phyloP scores from a whole-genome alignment of 1,140 invertebrate genomes.

The Rhagoletis zephyria region DNA sequence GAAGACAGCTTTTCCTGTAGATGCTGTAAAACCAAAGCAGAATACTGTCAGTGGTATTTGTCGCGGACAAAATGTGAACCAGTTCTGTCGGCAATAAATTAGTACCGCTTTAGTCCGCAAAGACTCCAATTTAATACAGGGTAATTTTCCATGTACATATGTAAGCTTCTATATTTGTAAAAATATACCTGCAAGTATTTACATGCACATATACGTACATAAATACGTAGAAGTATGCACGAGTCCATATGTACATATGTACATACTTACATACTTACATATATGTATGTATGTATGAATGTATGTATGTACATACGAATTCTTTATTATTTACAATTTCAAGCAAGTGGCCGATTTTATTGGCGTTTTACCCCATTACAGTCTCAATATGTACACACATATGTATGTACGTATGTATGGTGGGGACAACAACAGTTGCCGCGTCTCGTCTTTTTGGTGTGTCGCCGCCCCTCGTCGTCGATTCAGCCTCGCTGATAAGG shows the following conservation, averaged over 20 bases:
- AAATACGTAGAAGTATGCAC: not conserved
- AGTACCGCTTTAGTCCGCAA: no score
- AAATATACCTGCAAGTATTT: no score
- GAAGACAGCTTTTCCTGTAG: no score
- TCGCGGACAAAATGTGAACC: no score
- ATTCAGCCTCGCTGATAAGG: slow-evolving; percentile 29
- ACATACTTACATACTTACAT: not conserved
- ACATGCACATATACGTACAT: not conserved
- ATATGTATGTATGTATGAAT: not conserved
- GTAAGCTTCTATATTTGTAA: no score
- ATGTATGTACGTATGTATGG: not conserved
- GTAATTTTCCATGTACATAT: no score
- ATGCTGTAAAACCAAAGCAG: no score
- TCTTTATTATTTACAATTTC: not conserved
- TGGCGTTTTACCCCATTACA: no score
- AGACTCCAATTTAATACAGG: no score
- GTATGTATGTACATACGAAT: not conserved
- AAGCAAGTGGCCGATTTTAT: no score
- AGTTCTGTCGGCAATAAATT: no score
- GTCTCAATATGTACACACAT: not conserved
- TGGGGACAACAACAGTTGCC: not conserved
- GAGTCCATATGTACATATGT: not conserved
- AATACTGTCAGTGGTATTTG: no score
- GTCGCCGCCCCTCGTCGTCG: not conserved
- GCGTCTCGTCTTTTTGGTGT: not conserved